Conservation (phyloP, 2,113 vertebrate genomes). For the Clarias gariepinus region DNA sequence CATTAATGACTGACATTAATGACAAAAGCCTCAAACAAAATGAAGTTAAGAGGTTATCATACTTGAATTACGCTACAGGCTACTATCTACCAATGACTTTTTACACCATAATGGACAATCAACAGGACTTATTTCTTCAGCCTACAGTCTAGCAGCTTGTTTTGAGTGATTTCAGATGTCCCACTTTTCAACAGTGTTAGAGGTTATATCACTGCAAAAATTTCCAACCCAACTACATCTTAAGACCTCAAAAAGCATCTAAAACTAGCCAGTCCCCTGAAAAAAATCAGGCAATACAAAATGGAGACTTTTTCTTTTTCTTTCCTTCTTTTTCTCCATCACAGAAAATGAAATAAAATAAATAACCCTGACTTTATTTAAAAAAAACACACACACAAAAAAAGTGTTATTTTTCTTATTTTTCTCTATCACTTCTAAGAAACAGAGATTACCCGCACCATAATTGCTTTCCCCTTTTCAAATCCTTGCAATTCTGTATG, state of each 20-base stretch:
- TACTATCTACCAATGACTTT: background rate
- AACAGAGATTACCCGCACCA: background rate
- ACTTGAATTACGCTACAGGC: background rate
- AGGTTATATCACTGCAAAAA: background rate
- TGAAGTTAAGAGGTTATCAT: background rate
- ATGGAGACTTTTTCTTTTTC: background rate
- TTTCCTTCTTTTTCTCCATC: background rate
- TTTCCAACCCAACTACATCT: background rate
- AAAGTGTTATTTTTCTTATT: background rate
- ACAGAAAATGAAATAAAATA: no score
- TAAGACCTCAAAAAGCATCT: background rate
- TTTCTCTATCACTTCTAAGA: background rate
- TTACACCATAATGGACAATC: background rate
- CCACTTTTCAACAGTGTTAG: background rate
- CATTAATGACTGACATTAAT: background rate
- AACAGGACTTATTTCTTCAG: background rate
- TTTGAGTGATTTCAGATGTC: background rate
- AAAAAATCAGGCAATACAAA: background rate
- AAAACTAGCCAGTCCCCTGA: background rate
- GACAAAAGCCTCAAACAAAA: background rate
- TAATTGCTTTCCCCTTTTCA: background rate
- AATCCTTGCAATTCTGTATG: background rate
- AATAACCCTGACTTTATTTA: no score
- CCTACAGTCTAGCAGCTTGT: background rate
- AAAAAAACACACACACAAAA: no score